Conservation (phyloP, 2,888 invertebrate genomes). For the Aporophyla nigra region DNA sequence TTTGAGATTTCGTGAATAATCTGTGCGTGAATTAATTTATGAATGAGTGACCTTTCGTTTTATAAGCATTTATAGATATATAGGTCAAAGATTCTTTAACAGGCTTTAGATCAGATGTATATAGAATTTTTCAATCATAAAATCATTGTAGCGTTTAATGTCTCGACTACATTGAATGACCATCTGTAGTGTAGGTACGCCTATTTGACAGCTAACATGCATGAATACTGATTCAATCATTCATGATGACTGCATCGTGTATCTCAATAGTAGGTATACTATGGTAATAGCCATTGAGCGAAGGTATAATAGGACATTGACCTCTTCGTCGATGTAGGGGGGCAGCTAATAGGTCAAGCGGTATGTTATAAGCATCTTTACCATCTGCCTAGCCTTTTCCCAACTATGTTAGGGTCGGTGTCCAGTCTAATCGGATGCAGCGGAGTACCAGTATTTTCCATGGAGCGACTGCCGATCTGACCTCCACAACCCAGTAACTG, state of each 20-base stretch:
- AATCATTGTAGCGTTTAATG: background rate
- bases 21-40: no score
- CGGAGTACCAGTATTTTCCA: no score
- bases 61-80: no score
- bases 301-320: constrained; percentile 19
- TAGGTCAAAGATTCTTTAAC: background rate
- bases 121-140: no score
- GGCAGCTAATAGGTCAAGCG: constrained; percentile 41
- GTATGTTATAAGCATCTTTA: constrained; percentile 21
- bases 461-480: no score
- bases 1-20: no score
- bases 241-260: constrained; percentile 7
- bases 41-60: no score
- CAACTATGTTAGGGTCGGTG: no score
- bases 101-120: background rate
- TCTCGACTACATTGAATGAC: background rate
- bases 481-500: no score
- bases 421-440: no score
- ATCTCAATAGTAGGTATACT: constrained; percentile 3
- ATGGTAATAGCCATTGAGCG: constrained; percentile 11
- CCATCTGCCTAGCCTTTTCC: no score
- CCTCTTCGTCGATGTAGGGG: constrained; percentile 3
- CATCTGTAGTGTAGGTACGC: background rate
- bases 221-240: constrained; percentile 17
- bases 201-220: background rate